Base-by-base conservation (phyloP, 1,140 invertebrate species). In the Teleopsis dalmanni region DNA sequence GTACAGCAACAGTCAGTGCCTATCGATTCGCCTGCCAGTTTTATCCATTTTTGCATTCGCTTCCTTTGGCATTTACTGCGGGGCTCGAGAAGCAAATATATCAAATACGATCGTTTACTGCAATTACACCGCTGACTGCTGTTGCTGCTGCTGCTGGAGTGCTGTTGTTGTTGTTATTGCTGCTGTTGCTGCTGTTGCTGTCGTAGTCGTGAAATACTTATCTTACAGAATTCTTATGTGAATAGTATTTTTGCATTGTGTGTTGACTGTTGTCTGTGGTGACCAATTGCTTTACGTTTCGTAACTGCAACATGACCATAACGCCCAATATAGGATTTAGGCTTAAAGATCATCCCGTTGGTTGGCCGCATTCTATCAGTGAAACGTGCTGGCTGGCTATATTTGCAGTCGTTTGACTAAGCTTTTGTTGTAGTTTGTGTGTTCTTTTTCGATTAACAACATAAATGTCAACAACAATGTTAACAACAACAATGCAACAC, bases 381-480 rank as follows among this genome's bases (percentile, higher is more conserved):
- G 34, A 27, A 19, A 44, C 29, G 26, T 18, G 42, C 25, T 35
- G 33, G 34, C 53, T 57, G 41, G 58, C 59, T 58, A 65, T 59
- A 62, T 62, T 60, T 65, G 50, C 54, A 54, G 57, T n/a, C 58
- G 52, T 51, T 52, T 58, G 62, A 65, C 62, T 63, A n/a, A n/a
- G n/a, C n/a, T n/a, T n/a, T n/a, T n/a, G n/a, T n/a, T n/a, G n/a
- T n/a, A n/a, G n/a, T n/a, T n/a, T n/a, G n/a, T n/a, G n/a, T n/a
- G n/a, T n/a, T n/a, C n/a, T n/a, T n/a, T n/a, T n/a, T n/a, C n/a
- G n/a, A n/a, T n/a, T n/a, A n/a, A n/a, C n/a, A n/a, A n/a, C n/a
- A n/a, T n/a, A n/a, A n/a, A n/a, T n/a, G n/a, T n/a, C n/a, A n/a
- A n/a, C n/a, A n/a, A n/a, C n/a, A n/a, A n/a, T n/a, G n/a, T n/a